A percentile compares a stretch with the other conserved stretches of the same genome.
Conservation (phyloP, 2,888 invertebrate genomes). For the Cantharis rufa region DNA sequence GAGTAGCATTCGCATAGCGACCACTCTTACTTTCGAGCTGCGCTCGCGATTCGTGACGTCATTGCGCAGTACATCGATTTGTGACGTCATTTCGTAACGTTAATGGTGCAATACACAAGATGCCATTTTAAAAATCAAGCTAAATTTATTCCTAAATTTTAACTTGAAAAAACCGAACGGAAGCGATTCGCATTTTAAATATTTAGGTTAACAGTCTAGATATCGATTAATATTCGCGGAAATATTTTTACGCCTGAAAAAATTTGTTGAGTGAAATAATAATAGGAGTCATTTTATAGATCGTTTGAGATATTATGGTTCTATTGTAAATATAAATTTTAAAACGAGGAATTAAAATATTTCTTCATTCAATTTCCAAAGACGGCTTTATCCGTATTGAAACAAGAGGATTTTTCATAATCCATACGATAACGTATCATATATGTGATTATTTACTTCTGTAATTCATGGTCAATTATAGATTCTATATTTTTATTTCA, state of each 20-base stretch:
- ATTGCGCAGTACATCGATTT: constrained; percentile 40
- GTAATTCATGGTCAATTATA: too few relatives aligned
- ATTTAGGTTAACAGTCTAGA: background rate
- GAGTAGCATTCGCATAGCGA: constrained; percentile 27
- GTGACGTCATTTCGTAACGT: constrained; percentile 34
- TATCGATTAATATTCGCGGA: background rate
- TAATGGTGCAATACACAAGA: constrained; percentile 5
- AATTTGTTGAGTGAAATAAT: background rate
- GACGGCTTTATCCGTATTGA: too few relatives aligned
- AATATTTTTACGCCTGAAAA: background rate
- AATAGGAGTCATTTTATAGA: background rate
- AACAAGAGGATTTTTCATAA: too few relatives aligned
- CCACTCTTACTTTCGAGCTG: constrained; percentile 45
- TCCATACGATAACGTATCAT: too few relatives aligned
- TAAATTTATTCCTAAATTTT: background rate
- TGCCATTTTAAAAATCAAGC: background rate
- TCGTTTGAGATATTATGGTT: background rate
- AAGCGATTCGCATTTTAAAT: background rate
- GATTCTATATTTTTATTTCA: too few relatives aligned
- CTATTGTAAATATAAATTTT: background rate
- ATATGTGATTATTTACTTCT: too few relatives aligned
- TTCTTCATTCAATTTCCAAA: too few relatives aligned
- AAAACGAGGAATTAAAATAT: too few relatives aligned
- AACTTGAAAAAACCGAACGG: background rate
- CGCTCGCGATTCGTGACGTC: constrained; percentile 42